phyloP scores from a whole-genome alignment of 2,888 invertebrate species.

The Drosophila niveifrons region DNA sequence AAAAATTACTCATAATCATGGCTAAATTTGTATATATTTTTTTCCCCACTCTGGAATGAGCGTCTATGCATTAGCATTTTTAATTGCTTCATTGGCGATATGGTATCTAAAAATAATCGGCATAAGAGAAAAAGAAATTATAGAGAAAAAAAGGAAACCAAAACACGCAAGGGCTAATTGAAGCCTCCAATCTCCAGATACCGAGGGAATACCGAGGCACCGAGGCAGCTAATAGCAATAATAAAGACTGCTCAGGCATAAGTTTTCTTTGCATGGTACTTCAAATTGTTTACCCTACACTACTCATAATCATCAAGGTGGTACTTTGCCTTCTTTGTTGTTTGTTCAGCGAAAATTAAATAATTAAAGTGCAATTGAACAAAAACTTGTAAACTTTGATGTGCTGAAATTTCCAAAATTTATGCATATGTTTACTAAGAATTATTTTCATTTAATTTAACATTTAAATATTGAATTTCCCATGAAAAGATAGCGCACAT shows the following conservation, averaged over 20 bases:
- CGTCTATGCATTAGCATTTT: conserved; percentile 41
- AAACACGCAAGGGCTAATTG: conserved; percentile 26
- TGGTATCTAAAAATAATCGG: conserved; percentile 45
- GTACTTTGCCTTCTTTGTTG: not conserved
- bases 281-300: conserved; percentile 6
- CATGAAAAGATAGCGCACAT: not conserved
- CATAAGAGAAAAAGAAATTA: conserved; percentile 2
- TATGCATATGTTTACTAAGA: not conserved
- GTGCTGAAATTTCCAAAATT: not conserved
- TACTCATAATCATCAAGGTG: not conserved
- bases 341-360: not conserved
- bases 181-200: conserved; percentile 26
- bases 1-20: conserved; percentile 27
- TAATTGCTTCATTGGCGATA: conserved; percentile 46
- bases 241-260: conserved; percentile 17
- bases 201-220: conserved; percentile 10
- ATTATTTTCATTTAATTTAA: not conserved
- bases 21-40: conserved; percentile 14
- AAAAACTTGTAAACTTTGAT: not conserved
- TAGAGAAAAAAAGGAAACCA: conserved; percentile 4
- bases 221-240: conserved; percentile 14
- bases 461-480: not conserved
- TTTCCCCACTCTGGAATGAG: conserved; percentile 7
- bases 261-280: conserved; percentile 16
- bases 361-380: not conserved